Conservation (phyloP, 37 sponge, comb jelly and placozoan species). For the Halichondria panicea region DNA sequence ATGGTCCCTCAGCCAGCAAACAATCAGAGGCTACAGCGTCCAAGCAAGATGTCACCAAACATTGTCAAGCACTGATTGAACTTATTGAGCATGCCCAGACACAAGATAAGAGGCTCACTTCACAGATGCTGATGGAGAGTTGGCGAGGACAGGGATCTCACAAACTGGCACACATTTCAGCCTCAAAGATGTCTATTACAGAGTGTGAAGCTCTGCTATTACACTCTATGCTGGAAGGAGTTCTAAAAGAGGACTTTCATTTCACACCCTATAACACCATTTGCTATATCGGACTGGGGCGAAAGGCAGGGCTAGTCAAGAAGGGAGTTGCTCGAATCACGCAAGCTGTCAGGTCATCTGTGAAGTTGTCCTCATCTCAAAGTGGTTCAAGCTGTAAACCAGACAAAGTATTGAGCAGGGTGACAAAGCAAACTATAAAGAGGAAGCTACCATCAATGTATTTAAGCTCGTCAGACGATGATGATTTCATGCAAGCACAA, state of each 20-base stretch:
- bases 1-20: slow-evolving; percentile 1
- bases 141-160: slow-evolving; percentile 32
- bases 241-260: slow-evolving; percentile 90
- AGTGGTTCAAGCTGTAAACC: too few species aligned
- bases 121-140: slow-evolving; percentile 49
- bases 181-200: neutral
- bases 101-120: slow-evolving; percentile 59
- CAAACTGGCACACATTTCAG: neutral
- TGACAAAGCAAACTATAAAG: too few species aligned
- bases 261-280: slow-evolving; percentile 89
- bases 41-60: slow-evolving; percentile 36
- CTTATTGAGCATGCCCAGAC: slow-evolving; percentile 23
- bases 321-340: too few species aligned
- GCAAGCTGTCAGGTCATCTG: too few species aligned
- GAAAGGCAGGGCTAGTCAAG: slow-evolving; percentile 46
- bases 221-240: slow-evolving; percentile 53
- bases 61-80: slow-evolving; percentile 41
- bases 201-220: slow-evolving; percentile 65
- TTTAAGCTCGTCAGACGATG: too few species aligned
- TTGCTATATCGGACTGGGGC: slow-evolving; percentile 65
- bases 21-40: neutral
- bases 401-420: too few species aligned
- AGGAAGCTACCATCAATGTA: too few species aligned
- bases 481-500: too few species aligned
- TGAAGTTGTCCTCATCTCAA: too few species aligned